Base-by-base conservation (phyloP, 2,113 vertebrate genomes). In the Mystacornis crossleyi region DNA sequence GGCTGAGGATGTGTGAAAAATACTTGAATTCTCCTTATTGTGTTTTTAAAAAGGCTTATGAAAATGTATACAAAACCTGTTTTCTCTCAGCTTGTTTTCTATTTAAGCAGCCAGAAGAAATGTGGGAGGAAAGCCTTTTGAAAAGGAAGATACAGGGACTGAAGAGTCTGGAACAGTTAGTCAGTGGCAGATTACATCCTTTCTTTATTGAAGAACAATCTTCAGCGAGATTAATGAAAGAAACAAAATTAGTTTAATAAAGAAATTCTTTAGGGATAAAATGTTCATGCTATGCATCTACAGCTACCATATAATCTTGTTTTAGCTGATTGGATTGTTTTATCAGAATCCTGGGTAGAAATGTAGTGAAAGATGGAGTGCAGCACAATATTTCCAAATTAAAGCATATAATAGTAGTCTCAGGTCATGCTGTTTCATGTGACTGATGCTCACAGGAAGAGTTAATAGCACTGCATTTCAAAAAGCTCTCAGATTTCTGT, bases 151-250 rank as follows among this genome's bases (percentile, higher is more conserved):
- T 48, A 48, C 2, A 8, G 19, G 1, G 7, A 77, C 14, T 60
- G 57, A 90, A 81, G 60, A 48, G 57, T 81, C 69, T 66, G 31
- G 88, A 92, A 54, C 60, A 72, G 78, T 93, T 90, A 96, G 79
- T 93, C 84, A 89, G 54, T 51, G 54, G 61, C 64, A 95, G 82
- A 91, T 97, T 86, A 94, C 38, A 81, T 87, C 51, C 74, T 73
- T 84, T 58, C 72, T 82, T 85, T 79, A 60, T 67, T 93, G 65
- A 31, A 92, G 60, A 89, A 79, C 67, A 89, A 88, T 67, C 81
- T 84, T 70, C 64, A 81, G 65, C 95, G 89, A 86, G 89, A 94
- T 94, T 97, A 96, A 93, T 88, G 78, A 93, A 21, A 94, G n/a
- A 90, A 91, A 57, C 55, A 90, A 89, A 94, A 72, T 7, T 9